Base-by-base conservation (phyloP, 2,113 vertebrate species). In the Dascyllus trimaculatus region DNA sequence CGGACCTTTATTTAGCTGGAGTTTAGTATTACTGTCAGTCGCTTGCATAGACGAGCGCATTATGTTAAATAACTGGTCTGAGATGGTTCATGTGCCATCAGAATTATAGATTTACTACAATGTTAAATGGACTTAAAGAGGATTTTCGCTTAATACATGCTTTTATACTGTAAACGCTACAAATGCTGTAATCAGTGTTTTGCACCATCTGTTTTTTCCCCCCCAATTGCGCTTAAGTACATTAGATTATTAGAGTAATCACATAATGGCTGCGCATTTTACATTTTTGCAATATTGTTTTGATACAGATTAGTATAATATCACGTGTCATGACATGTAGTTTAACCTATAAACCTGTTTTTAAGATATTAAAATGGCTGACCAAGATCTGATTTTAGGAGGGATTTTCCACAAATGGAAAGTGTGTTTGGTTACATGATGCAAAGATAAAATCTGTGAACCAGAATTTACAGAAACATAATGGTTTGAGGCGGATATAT, bases 1-100 rank as follows among this genome's bases (percentile, higher is more conserved):
- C 17, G 14, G 56, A 43, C 73, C 75, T 52, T 72, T n/a, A 57
- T 78, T 71, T 78, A 66, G 73, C 35, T 58, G 38, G 21, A 32
- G 64, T 74, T 57, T 35, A 43, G 29, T 71, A 2, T 75, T 51
- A 4, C 18, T 73, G n/a, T 80, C 40, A 46, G 32, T 35, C 46
- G 5, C 25, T 69, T 35, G 1, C 45, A 19, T 69, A 22, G 38
- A 64, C 29, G 26, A 62, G 40, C 19, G 24, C 26, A 46, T 66
- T 32, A 40, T 46, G 21, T 43, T 46, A 29, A 54, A 7, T 46
- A 57, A 68, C 35, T 46, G 14, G 10, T 35, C 26, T 15, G 4
- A 21, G 48, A 51, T 56, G 2, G 49, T 71, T 66, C 48, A 22
- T 25, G 8, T 76, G 40, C 17, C 9, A 32, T 26, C 48, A 10